These are phyloP conservation scores for Punctoribates punctum DNA, from an alignment of 2,888 invertebrate genomes.

Conservation along the genomic window DNA sequence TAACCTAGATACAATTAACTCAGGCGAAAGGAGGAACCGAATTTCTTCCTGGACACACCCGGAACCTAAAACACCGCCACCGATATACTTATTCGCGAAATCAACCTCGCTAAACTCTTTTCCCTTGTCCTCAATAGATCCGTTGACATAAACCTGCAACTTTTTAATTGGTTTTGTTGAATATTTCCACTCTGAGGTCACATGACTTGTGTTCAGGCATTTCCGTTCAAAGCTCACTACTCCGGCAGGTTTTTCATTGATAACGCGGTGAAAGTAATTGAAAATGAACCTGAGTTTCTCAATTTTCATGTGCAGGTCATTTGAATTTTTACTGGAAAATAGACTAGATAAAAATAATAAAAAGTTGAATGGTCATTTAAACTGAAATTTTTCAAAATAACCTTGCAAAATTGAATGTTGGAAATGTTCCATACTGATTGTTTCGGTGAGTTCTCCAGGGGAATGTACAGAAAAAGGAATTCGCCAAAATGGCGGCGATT, in stretches of 20 bases:
- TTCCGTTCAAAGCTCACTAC: constrained; percentile 75
- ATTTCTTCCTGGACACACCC: constrained; percentile 98
- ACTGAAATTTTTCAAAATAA: too few relatives aligned
- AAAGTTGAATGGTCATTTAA: too few relatives aligned
- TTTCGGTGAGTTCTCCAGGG: too few relatives aligned
- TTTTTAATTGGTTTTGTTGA: constrained; percentile 60
- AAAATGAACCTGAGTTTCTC: constrained; percentile 86
- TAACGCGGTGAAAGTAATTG: constrained; percentile 67
- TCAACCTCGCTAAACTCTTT: constrained; percentile 80
- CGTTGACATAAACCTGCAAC: constrained; percentile 67
- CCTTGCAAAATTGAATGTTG: too few relatives aligned
- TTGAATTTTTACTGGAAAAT: background rate
- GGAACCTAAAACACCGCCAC: constrained; percentile 82
- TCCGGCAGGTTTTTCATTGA: constrained; percentile 61
- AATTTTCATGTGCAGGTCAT: constrained; percentile 54
- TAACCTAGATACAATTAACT: constrained; percentile 77
- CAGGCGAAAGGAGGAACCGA: constrained; percentile 91
- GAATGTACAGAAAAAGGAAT: too few relatives aligned
- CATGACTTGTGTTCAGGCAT: constrained; percentile 59
- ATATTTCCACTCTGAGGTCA: constrained; percentile 63
- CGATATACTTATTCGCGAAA: constrained; percentile 88
- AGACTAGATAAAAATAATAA: background rate
- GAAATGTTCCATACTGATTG: too few relatives aligned
- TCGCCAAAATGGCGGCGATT: too few relatives aligned
- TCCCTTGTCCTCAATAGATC: constrained; percentile 80